phyloP scores from a whole-genome alignment of 2,797 vertebrate species.

The Etheostoma perlongum region DNA sequence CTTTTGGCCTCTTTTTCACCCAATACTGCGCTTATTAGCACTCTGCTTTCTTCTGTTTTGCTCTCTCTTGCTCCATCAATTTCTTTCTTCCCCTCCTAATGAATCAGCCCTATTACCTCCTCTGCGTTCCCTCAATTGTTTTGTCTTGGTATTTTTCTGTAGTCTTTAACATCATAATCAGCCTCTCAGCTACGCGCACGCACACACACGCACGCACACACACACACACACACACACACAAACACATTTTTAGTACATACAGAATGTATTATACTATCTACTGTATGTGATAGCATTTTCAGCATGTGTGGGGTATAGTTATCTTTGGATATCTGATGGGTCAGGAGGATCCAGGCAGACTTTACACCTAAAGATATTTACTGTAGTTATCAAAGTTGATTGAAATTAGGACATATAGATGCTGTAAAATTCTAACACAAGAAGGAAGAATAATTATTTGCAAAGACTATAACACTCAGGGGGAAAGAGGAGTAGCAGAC shows the following conservation, averaged over 20 bases:
- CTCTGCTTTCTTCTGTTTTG: slow-evolving; percentile 19
- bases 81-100: slow-evolving; percentile 29
- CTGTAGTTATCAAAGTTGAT: not conserved
- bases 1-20: slow-evolving; percentile 66
- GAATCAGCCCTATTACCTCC: slow-evolving; percentile 13
- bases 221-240: too few relatives aligned
- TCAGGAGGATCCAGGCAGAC: not conserved
- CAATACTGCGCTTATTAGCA: slow-evolving; percentile 54
- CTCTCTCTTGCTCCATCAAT: slow-evolving; percentile 9
- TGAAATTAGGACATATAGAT: not conserved
- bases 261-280: not conserved
- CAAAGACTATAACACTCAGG: not conserved
- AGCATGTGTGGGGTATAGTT: not conserved
- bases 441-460: not conserved
- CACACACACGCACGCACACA: too few relatives aligned
- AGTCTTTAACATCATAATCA: slow-evolving; percentile 20
- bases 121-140: slow-evolving; percentile 23
- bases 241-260: not conserved
- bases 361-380: not conserved
- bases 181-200: not conserved
- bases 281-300: not conserved
- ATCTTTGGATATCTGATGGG: not conserved
- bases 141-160: slow-evolving; percentile 14
- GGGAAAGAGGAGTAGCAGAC: not conserved
- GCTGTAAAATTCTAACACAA: slow-evolving; percentile 6